Evolutionary conservation across 2,113 vertebrate genomes (phyloP).

Genomic region (Athene cunicularia): DNA sequence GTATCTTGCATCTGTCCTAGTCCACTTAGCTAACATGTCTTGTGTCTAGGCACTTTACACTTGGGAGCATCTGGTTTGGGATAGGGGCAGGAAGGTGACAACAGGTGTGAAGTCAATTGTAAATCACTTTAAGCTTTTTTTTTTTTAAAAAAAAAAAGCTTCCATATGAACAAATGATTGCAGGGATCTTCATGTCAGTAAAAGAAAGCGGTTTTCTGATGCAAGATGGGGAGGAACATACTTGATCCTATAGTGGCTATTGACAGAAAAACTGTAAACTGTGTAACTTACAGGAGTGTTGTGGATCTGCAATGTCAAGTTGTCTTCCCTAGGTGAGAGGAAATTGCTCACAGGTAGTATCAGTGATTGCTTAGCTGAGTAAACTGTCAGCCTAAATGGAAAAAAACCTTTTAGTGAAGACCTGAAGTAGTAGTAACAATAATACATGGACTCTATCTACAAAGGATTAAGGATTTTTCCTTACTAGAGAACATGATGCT

Average conservation of each 20-base stretch:
- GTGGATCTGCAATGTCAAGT: neutral
- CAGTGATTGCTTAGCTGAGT: neutral
- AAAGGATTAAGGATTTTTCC: neutral
- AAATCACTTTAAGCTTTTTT: neutral
- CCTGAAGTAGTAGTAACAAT: neutral
- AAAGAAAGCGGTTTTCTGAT: neutral
- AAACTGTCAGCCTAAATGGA: neutral
- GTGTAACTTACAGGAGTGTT: neutral
- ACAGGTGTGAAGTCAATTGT: neutral
- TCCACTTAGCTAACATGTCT: neutral
- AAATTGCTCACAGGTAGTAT: neutral
- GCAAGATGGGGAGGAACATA: neutral
- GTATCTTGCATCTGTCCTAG: neutral
- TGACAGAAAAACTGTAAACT: neutral
- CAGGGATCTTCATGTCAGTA: neutral
- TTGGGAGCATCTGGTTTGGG: neutral
- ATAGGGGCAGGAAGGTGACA: neutral
- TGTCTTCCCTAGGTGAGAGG: neutral
- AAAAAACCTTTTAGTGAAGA: neutral
- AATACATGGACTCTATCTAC: neutral
- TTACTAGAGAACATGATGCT: rapidly evolving
- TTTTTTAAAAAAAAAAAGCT: neutral
- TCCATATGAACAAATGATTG: neutral
- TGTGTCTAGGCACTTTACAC: neutral
- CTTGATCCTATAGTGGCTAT: neutral